These are phyloP conservation scores for Antheraea pernyi DNA, from an alignment of 1,140 invertebrate genomes.

Conservation along the genomic window DNA sequence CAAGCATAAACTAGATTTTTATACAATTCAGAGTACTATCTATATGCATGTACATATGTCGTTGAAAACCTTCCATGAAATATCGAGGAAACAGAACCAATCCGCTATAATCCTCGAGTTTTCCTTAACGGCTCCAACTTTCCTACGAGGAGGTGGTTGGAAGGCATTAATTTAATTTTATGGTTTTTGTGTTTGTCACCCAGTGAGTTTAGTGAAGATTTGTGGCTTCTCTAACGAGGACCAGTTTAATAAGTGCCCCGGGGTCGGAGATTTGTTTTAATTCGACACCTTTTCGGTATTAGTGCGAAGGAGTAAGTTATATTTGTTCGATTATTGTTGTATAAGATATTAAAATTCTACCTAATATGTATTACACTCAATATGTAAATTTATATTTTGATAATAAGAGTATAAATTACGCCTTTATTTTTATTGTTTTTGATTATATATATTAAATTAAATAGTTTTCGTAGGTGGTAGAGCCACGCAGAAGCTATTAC, in stretches of 20 bases:
- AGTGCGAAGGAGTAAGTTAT: neutral
- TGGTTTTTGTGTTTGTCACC: conserved; percentile 79
- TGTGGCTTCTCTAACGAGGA: conserved; percentile 61
- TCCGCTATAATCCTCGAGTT: conserved; percentile 33
- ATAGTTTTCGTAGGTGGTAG: too few species aligned
- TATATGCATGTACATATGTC: neutral
- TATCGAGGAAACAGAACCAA: conserved; percentile 22
- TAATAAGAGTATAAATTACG: too few species aligned
- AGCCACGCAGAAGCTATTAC: too few species aligned
- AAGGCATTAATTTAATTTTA: conserved; percentile 79
- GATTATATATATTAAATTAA: too few species aligned
- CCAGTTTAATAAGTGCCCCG: conserved; percentile 44
- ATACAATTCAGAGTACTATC: neutral
- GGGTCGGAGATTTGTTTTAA: conserved; percentile 7
- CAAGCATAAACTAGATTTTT: too few species aligned
- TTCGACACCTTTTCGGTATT: neutral
- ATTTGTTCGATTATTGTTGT: neutral
- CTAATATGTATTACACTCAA: too few species aligned
- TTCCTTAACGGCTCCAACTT: conserved; percentile 52
- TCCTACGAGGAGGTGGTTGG: conserved; percentile 52
- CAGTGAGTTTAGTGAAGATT: conserved; percentile 71
- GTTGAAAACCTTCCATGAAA: neutral
- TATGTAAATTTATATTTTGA: too few species aligned
- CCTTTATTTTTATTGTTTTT: too few species aligned
- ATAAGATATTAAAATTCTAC: too few species aligned